phyloP scores from a whole-genome alignment of 2,113 vertebrate species.

The Herpailurus yagouaroundi region DNA sequence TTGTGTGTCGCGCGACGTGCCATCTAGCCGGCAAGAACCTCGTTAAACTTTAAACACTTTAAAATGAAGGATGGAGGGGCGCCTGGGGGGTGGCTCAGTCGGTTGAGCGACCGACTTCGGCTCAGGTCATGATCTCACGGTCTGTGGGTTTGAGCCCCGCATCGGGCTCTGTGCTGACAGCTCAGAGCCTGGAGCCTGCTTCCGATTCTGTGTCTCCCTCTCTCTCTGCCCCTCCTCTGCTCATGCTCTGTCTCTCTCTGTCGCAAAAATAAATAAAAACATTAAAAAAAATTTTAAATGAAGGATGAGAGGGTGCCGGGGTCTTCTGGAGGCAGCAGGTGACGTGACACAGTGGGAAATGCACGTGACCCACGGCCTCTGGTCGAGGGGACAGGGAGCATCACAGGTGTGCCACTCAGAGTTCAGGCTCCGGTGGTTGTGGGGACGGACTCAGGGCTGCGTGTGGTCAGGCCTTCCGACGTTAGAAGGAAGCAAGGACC shows the following conservation, averaged over 20 bases:
- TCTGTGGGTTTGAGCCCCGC: too few species aligned
- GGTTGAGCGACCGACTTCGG: too few species aligned
- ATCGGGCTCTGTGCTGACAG: too few species aligned
- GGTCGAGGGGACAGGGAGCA: accelerated
- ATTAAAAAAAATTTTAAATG: too few species aligned
- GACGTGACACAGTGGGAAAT: not conserved
- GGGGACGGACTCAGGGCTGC: not conserved
- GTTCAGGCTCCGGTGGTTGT: not conserved
- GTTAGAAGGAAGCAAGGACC: not conserved
- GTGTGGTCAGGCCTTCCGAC: not conserved
- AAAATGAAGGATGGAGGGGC: not conserved
- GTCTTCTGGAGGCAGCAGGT: accelerated
- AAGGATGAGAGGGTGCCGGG: not conserved
- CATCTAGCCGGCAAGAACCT: not conserved
- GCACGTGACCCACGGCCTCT: not conserved
- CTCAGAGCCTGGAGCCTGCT: too few species aligned
- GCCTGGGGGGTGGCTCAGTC: not conserved
- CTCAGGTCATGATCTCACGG: too few species aligned
- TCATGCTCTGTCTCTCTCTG: too few species aligned
- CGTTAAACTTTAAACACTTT: not conserved
- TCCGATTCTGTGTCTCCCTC: too few species aligned
- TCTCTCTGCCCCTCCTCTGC: too few species aligned
- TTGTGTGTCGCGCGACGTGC: accelerated
- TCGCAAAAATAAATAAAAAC: too few species aligned
- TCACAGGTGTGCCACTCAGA: accelerated